Evolutionary conservation across 2,113 vertebrate species (phyloP).

Genomic region (Poeciliopsis retropinna): DNA sequence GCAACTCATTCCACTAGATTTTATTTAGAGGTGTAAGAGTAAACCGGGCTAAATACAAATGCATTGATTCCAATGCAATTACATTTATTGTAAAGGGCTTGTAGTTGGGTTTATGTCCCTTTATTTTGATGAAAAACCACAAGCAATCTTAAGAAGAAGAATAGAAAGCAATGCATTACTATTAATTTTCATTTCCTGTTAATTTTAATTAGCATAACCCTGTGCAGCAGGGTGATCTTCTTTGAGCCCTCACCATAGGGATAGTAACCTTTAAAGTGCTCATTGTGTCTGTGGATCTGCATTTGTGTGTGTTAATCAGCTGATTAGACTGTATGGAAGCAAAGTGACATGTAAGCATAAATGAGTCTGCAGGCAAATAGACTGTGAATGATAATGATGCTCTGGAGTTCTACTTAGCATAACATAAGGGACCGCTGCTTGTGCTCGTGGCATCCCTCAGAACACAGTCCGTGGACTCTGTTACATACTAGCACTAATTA

Average conservation of each 20-base stretch:
- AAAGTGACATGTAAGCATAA: conserved; percentile 79
- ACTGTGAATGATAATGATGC: conserved; percentile 78
- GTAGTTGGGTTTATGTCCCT: conserved; percentile 19
- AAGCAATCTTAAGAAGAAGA: conserved; percentile 20
- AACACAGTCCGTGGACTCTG: conserved; percentile 73
- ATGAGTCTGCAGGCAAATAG: conserved; percentile 75
- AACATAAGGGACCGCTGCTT: conserved; percentile 72
- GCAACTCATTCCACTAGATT: no score
- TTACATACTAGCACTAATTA: conserved; percentile 77
- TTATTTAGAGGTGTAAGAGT: no score
- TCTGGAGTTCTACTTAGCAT: conserved; percentile 79
- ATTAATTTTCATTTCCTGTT: conserved; percentile 64
- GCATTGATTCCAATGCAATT: neutral
- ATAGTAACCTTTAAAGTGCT: conserved; percentile 65
- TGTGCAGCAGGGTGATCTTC: conserved; percentile 29
- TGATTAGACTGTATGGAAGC: conserved; percentile 69
- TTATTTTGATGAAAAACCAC: conserved; percentile 32
- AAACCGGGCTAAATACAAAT: no score
- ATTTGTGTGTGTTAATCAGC: conserved; percentile 59
- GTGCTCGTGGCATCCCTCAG: conserved; percentile 71
- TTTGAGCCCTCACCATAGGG: conserved; percentile 38
- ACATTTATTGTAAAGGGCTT: neutral
- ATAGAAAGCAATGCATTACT: conserved; percentile 29
- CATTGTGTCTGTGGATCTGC: conserved; percentile 14
- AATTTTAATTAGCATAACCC: conserved; percentile 43